These are phyloP conservation scores for Engraulis encrasicolus DNA, from an alignment of 2,113 vertebrate species.

Conservation along the genomic window DNA sequence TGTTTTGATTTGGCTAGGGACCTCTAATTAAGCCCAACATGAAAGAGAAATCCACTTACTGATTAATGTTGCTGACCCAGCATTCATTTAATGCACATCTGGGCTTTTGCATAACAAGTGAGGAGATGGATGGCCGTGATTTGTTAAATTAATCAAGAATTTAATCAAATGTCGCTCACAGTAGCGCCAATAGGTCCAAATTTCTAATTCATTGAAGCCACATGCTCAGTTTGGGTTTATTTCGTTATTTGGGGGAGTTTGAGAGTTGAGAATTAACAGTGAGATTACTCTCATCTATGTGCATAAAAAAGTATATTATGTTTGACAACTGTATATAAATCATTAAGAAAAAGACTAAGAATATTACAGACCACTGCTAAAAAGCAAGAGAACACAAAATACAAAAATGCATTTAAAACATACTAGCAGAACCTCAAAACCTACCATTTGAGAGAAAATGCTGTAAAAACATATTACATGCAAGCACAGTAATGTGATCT, in stretches of 20 bases:
- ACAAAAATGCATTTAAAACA: no score
- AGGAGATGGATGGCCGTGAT: conserved; percentile 18
- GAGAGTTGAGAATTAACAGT: no score
- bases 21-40: conserved; percentile 66
- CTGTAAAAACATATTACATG: no score
- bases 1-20: conserved; percentile 73
- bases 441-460: no score
- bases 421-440: no score
- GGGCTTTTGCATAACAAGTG: conserved; percentile 61
- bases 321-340: no score
- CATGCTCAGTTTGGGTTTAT: neutral
- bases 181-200: neutral
- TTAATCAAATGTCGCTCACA: conserved; percentile 53
- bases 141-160: conserved; percentile 57
- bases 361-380: no score
- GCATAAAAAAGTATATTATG: no score
- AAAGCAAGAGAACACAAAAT: no score
- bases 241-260: neutral
- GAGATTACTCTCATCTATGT: no score
- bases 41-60: conserved; percentile 60
- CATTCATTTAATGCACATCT: conserved; percentile 70
- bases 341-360: no score
- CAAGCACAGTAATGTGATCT: no score
- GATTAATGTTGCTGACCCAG: conserved; percentile 56
- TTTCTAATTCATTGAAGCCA: neutral